Percentiles rank a stretch among this genome's conserved stretches.
phyloP scores from a whole-genome alignment of 2,113 vertebrate genomes.

The Osmerus mordax region DNA sequence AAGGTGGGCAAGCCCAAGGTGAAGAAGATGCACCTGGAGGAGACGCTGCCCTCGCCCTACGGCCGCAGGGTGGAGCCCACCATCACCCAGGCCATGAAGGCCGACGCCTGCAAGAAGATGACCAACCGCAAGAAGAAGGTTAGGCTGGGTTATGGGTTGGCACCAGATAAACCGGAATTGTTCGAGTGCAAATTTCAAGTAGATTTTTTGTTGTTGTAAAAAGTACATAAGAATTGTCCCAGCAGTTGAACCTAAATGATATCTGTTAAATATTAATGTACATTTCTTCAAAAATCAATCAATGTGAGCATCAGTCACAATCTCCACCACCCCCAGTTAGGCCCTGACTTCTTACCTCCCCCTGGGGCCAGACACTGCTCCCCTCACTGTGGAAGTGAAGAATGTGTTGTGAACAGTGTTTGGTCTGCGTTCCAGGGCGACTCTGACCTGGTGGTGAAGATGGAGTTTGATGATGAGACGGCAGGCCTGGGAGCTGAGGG shows the following conservation, averaged over 20 bases:
- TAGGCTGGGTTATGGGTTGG: background rate
- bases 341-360: too few relatives aligned
- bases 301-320: too few relatives aligned
- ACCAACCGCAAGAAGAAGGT: conserved; percentile 91
- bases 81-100: conserved; percentile 83
- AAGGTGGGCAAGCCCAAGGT: conserved; percentile 96
- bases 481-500: conserved; percentile 67
- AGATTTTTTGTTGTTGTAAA: background rate
- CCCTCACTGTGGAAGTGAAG: background rate
- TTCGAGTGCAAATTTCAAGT: background rate
- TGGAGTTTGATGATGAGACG: conserved; percentile 90
- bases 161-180: background rate
- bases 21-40: conserved; percentile 91
- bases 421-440: conserved; percentile 75
- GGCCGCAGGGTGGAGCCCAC: conserved; percentile 91
- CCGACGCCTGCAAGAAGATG: conserved; percentile 89
- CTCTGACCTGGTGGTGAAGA: conserved; percentile 78
- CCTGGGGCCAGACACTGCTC: too few relatives aligned
- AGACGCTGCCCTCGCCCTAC: conserved; percentile 90
- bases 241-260: too few relatives aligned
- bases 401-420: background rate
- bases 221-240: too few relatives aligned
- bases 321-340: too few relatives aligned
- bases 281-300: too few relatives aligned
- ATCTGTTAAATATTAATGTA: too few relatives aligned